These are phyloP conservation scores for Heliocidaris tuberculata DNA, from an alignment of 35 echinoderm and acorn worm genomes.

Conservation along the genomic window DNA sequence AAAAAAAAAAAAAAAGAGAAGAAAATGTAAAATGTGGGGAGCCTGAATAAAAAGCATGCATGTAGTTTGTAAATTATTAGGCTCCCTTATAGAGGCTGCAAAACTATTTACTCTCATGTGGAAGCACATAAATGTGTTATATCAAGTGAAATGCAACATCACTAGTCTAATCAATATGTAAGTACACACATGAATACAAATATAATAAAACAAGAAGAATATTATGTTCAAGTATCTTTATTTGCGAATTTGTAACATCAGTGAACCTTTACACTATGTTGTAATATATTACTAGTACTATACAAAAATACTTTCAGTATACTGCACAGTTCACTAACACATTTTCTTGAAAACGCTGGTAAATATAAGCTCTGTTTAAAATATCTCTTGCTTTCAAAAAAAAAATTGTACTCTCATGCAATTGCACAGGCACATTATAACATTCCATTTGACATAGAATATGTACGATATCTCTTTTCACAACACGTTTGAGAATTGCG, in stretches of 20 bases:
- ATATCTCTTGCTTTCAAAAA: neutral
- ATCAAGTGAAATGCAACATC: too few species aligned
- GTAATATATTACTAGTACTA: constrained; percentile 11
- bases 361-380: neutral
- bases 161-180: too few species aligned
- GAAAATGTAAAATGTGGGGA: too few species aligned
- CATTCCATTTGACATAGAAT: neutral
- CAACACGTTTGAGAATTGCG: neutral
- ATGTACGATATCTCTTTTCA: neutral
- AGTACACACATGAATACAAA: neutral
- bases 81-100: too few species aligned
- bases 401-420: neutral
- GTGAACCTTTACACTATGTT: neutral
- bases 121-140: too few species aligned
- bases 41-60: too few species aligned
- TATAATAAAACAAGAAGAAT: neutral
- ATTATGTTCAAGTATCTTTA: neutral
- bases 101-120: too few species aligned
- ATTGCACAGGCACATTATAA: neutral
- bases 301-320: neutral
- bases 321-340: neutral
- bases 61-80: too few species aligned
- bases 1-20: too few species aligned
- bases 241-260: neutral
- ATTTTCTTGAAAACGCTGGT: neutral